A percentile compares a stretch with the other conserved stretches of the same genome.
Evolutionary conservation across 2,113 vertebrate genomes (phyloP).

Genomic region (Microcebus griseorufus): DNA sequence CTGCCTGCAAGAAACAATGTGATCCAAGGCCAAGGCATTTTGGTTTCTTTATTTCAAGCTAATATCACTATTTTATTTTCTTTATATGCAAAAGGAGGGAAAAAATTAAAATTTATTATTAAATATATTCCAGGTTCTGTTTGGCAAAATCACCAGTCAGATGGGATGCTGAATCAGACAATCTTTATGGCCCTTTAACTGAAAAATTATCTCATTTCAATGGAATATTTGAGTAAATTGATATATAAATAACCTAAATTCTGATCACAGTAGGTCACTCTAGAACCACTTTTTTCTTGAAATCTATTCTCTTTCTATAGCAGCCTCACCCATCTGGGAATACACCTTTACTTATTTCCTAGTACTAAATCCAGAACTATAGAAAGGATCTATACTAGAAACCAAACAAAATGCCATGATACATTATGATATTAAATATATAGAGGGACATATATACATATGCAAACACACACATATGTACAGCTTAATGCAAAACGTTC

Average conservation of each 20-base stretch:
- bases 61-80: not conserved
- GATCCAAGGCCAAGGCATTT: not conserved
- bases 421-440: not conserved
- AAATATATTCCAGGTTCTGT: not conserved
- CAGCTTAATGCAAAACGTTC: not conserved
- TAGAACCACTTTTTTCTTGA: not conserved
- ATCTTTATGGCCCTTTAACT: not conserved
- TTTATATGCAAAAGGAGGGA: not conserved
- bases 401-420: not conserved
- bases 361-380: not conserved
- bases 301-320: not conserved
- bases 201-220: slow-evolving; percentile 25
- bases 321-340: not conserved
- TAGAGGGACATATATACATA: not conserved
- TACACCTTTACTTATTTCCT: not conserved
- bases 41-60: not conserved
- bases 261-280: not conserved
- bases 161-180: slow-evolving; percentile 24
- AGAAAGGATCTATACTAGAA: not conserved
- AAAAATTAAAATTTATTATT: slow-evolving; percentile 7
- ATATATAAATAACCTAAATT: not conserved
- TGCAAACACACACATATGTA: not conserved
- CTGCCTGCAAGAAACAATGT: not conserved
- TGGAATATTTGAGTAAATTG: slow-evolving; percentile 3
- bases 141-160: not conserved